Base-by-base conservation (phyloP, 2,797 vertebrate species). In the Lepus townsendii region DNA sequence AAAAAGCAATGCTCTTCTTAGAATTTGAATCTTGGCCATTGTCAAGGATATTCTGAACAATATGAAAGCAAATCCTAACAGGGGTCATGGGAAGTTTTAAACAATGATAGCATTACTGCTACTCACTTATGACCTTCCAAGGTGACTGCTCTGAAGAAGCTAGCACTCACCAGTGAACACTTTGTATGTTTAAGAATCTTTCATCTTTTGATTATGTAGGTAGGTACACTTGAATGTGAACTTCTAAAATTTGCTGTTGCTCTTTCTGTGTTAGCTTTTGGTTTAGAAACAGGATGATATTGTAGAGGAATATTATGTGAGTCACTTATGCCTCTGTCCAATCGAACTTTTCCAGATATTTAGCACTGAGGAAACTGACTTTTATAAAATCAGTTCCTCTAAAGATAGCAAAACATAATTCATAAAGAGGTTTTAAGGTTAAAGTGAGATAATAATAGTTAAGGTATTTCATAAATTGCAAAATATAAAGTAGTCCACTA, bases 141-240 rank as follows among this genome's bases (percentile, higher is more conserved):
- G n/a, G 62, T 27, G 22, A 94, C 8, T 84, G 7, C 24, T 69
- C 72, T 84, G n/a, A 80, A 79, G 68, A n/a, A 68, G 20, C 4
- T 32, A 73, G 24, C 62, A 82, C 17, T 83, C 5, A 60, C 7
- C 22, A 84, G 8, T 63, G 22, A 71, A 47, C 60, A n/a, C 89
- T 94, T 76, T 13, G 38, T 82, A 87, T 77, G 38, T 89, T 72
- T 78, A 91, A 88, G 79, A 88, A 73, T 26, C 90, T 71, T 83
- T 79, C 50, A 66, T 72, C 27, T 93, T 78, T 78, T 93, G 66
- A 77, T 79, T 66, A 30, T 78, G 3, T 69, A 77, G 13, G 10
- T 24, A 22, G 42, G 42, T 14, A 66, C 5, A 47, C 83, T 86
- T 91, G 69, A 88, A 73, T 16, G 4, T 54, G 82, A 89, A 85